phyloP scores from a whole-genome alignment of 92 coral and sea anemone species.

The Blastomussa wellsi region DNA sequence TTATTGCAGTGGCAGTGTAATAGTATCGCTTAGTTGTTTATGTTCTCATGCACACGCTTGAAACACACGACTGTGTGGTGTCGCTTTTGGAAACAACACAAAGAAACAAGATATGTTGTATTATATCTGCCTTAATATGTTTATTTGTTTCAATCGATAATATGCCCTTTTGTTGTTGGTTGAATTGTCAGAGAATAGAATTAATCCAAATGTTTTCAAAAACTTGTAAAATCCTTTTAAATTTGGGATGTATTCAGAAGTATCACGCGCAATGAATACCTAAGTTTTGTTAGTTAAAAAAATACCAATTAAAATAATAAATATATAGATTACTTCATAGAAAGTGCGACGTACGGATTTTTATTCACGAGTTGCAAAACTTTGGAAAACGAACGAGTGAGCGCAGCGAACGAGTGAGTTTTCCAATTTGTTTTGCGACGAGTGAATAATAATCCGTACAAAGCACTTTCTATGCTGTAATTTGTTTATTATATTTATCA shows the following conservation, averaged over 20 bases:
- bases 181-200: not conserved
- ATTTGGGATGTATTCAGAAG: not conserved
- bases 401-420: too few species aligned
- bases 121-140: not conserved
- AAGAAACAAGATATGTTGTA: not conserved
- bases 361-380: too few species aligned
- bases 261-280: not conserved
- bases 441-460: too few species aligned
- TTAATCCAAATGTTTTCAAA: not conserved
- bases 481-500: too few species aligned
- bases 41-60: not conserved
- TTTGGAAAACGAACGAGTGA: too few species aligned
- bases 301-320: not conserved
- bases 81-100: not conserved
- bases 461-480: too few species aligned
- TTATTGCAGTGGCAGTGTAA: not conserved
- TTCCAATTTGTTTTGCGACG: too few species aligned
- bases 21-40: not conserved
- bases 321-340: too few species aligned
- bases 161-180: not conserved
- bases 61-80: not conserved
- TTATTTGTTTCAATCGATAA: conserved; percentile 5
- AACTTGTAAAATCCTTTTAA: not conserved
- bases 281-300: not conserved
- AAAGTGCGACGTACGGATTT: too few species aligned